Base-by-base conservation (phyloP, 1,140 invertebrate species). In the Oreohelix idahoensis region DNA sequence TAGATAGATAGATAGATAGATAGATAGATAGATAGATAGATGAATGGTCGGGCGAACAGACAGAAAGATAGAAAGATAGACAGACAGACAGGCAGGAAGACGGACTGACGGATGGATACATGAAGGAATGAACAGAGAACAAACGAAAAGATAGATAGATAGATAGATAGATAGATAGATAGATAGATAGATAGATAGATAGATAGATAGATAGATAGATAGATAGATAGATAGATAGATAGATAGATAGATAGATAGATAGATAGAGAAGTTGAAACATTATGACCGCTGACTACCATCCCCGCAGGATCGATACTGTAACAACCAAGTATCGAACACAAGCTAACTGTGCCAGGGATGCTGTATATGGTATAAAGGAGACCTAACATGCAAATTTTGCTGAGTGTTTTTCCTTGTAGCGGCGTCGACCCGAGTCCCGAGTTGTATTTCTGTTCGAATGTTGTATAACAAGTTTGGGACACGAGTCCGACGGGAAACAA, bases 101-200 rank as follows among this genome's bases (percentile, higher is more conserved):
- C 26, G 36, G 42, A 77, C 32, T 53, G 75, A 77, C 32, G 53
- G 42, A 77, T 77, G 32, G 63, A 69, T 35, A 29, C 11, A 71
- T 23, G 69, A 35, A 15, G 32, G 15, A 36, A 15, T 42, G 36
- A 73, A 42, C 39, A 17, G 39, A 10, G n/a, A 17, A 73, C 39
- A 73, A 11, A 42, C 39, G 39, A 17, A 73, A 42, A 73, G 36
- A 73, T 42, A 73, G 20, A 73, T 73, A 73, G 5, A 42, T 73
- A 73, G 20, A 73, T 73, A 73, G 20, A 73, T 73, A 73, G 20
- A 73, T 73, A 73, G 20, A 73, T 42, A 42, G 20, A 73, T 73
- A 73, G 20, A 73, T 73, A 73, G 20, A 73, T 73, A 73, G 20
- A 73, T 42, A 42, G 20, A 42, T 73, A 73, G 20, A 73, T 73